Base-by-base conservation (phyloP, 2,888 invertebrate genomes). In the Pecten maximus region DNA sequence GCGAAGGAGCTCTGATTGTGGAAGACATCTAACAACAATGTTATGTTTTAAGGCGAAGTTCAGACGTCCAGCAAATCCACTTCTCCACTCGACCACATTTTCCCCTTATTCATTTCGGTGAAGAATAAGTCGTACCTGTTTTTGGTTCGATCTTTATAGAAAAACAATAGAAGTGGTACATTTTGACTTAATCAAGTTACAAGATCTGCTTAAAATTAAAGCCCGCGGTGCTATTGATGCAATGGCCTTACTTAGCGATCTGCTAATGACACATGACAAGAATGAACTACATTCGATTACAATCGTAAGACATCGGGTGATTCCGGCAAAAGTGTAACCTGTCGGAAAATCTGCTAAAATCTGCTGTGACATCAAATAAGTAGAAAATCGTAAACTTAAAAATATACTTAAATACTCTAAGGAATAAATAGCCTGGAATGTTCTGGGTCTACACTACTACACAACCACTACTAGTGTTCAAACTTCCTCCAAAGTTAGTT, bases 341-440 rank as follows among this genome's bases (percentile, higher is more conserved):
- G 60, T 16, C 60, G 60, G 60, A 74, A 28, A 28, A 28, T 28
- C 28, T 28, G 8, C 1, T 54, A n/a, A n/a, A n/a, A n/a, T n/a
- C n/a, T n/a, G 12, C 44, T 35, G 12, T 35, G 35, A 10, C 35
- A 74, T 35, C 2, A 12, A 74, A 35, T 74, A 74, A 74, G 74
- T 35, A 28, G 35, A 35, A 74, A 35, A 28, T 12, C 1, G 28
- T 1, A 16, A 74, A 74, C 2, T 74, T 28, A 35, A 74, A 74
- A 74, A 74, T 74, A 74, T 35, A 74, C 74, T 74, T 74, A 74
- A 74, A 74, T 74, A 35, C 28, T 74, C 6, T 74, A 74, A 15
- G 74, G 74, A 74, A 74, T 74, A 35, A 74, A 74, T 35, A 74
- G 35, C 35, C 10, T 35, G 74, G 74, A 74, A 74, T 74, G 74